phyloP scores from a whole-genome alignment of 2,113 vertebrate species.

The Melanotaenia duboulayi region DNA sequence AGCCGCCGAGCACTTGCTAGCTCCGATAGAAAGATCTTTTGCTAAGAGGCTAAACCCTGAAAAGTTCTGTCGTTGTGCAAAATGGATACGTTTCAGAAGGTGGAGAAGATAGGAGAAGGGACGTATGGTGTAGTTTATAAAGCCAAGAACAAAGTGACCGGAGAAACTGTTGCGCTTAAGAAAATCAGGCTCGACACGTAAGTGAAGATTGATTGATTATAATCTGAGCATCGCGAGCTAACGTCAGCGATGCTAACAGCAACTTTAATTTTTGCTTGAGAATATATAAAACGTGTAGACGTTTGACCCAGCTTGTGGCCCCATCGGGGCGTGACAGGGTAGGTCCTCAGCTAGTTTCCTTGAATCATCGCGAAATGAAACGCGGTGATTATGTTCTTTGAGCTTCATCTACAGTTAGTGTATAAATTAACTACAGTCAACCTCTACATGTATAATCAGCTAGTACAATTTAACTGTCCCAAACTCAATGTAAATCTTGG shows the following conservation, averaged over 20 bases:
- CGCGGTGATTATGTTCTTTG: too few species aligned
- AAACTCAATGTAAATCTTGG: too few species aligned
- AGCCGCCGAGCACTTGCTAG: slow-evolving; percentile 55
- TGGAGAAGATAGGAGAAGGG: slow-evolving; percentile 95
- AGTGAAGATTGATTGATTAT: slow-evolving; percentile 67
- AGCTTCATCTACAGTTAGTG: too few species aligned
- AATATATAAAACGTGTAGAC: background rate
- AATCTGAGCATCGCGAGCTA: background rate
- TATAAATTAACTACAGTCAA: too few species aligned
- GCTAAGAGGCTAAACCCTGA: slow-evolving; percentile 30
- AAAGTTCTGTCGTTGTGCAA: background rate
- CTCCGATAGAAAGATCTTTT: slow-evolving; percentile 52
- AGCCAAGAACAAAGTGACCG: slow-evolving; percentile 92
- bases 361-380: background rate
- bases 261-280: background rate
- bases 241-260: background rate
- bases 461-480: too few species aligned
- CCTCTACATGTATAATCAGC: too few species aligned
- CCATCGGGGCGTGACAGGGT: background rate
- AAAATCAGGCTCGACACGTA: slow-evolving; percentile 95
- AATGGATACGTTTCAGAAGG: slow-evolving; percentile 96
- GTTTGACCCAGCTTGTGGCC: background rate
- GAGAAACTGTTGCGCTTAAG: slow-evolving; percentile 94
- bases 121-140: slow-evolving; percentile 96
- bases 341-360: background rate